phyloP scores from a whole-genome alignment of 2,113 vertebrate species.

The Neolamprologus sp. region DNA sequence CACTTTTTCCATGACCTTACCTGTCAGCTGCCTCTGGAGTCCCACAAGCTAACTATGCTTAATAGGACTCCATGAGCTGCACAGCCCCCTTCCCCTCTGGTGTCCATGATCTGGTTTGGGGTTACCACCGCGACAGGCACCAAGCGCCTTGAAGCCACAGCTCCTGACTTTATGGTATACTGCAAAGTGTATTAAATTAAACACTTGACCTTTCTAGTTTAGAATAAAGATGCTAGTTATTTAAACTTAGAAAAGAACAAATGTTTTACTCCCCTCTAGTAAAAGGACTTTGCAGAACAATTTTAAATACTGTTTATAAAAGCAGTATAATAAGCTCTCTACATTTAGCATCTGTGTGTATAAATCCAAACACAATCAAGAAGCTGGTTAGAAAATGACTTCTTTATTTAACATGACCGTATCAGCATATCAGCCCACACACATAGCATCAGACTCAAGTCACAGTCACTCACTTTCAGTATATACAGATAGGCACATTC shows the following conservation, averaged over 20 bases:
- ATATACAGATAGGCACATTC: constrained; percentile 72
- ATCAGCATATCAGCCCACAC: constrained; percentile 54
- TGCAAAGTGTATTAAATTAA: background rate
- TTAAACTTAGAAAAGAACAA: background rate
- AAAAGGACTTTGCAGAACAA: background rate
- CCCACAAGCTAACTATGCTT: background rate
- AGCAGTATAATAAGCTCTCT: background rate
- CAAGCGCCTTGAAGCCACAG: background rate
- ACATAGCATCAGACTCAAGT: constrained; percentile 49
- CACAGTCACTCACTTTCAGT: constrained; percentile 61
- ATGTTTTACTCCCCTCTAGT: background rate
- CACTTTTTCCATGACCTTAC: background rate
- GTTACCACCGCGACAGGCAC: background rate
- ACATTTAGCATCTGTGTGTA: background rate
- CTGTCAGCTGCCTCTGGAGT: background rate
- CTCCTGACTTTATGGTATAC: background rate
- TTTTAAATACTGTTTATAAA: background rate
- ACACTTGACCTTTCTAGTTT: background rate
- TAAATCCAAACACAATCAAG: background rate
- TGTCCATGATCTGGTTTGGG: background rate
- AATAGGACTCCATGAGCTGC: background rate
- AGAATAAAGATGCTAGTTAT: background rate
- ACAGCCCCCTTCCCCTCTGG: background rate
- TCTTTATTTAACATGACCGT: constrained; percentile 63
- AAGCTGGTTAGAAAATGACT: constrained; percentile 56